Evolutionary conservation across 2,888 invertebrate genomes (phyloP).

Genomic region (Aphodius granarius): DNA sequence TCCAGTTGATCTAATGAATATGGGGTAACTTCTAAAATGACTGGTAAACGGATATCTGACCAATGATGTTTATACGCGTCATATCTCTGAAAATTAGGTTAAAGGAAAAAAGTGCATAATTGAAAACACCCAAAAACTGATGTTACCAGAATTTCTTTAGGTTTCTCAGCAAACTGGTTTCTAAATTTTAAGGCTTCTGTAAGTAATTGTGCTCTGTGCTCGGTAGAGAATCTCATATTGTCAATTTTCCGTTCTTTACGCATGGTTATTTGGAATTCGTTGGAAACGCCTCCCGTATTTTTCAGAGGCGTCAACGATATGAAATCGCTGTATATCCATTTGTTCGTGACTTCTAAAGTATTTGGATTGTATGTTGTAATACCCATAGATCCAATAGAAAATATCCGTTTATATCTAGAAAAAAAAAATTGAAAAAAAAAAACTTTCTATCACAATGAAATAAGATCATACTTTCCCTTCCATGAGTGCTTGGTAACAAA

Average conservation of each 20-base stretch:
- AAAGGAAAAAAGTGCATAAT: neutral
- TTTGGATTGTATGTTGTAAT: slow-evolving; percentile 97
- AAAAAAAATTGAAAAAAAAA: slow-evolving; percentile 15
- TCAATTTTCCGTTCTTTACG: slow-evolving; percentile 90
- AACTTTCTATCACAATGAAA: slow-evolving; percentile 13
- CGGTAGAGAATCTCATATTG: slow-evolving; percentile 95
- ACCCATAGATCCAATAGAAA: slow-evolving; percentile 93
- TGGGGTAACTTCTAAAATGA: slow-evolving; percentile 89
- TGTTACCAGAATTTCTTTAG: slow-evolving; percentile 76
- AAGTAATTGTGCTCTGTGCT: slow-evolving; percentile 88
- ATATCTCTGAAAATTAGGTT: slow-evolving; percentile 55
- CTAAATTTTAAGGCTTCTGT: slow-evolving; percentile 87
- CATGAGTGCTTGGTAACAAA: slow-evolving; percentile 97
- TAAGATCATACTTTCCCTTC: slow-evolving; percentile 86
- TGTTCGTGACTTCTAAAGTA: slow-evolving; percentile 88
- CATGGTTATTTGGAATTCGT: slow-evolving; percentile 81
- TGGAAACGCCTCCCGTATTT: slow-evolving; percentile 55
- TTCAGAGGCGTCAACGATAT: slow-evolving; percentile 61
- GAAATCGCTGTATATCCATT: slow-evolving; percentile 85
- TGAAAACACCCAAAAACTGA: slow-evolving; percentile 6
- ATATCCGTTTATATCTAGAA: slow-evolving; percentile 89
- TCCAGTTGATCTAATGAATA: slow-evolving; percentile 91
- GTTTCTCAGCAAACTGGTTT: slow-evolving; percentile 78
- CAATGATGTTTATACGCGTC: slow-evolving; percentile 95
- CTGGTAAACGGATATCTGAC: slow-evolving; percentile 88